Evolutionary conservation across 2,113 vertebrate species (phyloP), one percentile per base, ranked within the genome.

Genomic region (Rhinopomastus cyanomelas): DNA sequence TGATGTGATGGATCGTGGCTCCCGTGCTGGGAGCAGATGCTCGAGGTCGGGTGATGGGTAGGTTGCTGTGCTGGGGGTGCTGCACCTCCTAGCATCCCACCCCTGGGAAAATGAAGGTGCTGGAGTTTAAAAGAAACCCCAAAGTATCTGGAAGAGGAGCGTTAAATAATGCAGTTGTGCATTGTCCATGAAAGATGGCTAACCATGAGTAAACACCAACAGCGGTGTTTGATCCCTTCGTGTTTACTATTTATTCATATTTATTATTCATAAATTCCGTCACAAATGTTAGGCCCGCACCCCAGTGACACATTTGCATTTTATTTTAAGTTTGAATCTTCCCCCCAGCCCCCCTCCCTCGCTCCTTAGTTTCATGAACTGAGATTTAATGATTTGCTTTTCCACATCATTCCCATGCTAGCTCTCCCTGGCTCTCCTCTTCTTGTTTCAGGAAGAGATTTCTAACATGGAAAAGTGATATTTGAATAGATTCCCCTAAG

Each of bases 251-350:
- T 98, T 97, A 97, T 98, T 97, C 96, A 61, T 95, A 96, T 93
- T 97, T 97, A 97, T 97, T 97, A 97, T 97, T 97, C 96, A 97
- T 96, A 96, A 95, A 98, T 98, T 97, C 96, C 39, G 59, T 89
- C 95, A 96, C 95, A 97, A 97, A 97, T 95, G 95, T 97, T 98
- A 95, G 93, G 64, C 90, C 87, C 17, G 56, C 76, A 95, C 96
- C 95, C 90, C 65, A 93, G 94, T 91, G 96, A 97, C 95, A 95
- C 83, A 97, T 97, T 97, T 97, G 94, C 96, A 97, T 97, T 97
- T 97, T 95, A 96, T 96, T 97, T 97, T 96, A 96, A 95, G 89
- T 95, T 94, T 77, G 79, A 85, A 92, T 65, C 46, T 16, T n/a
- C 23, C 16, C 12, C 8, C 22, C 59, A 17, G 17, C 32, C 30